Evolutionary conservation across 2,797 vertebrate species (phyloP).

Genomic region (Sebastes goodei): DNA sequence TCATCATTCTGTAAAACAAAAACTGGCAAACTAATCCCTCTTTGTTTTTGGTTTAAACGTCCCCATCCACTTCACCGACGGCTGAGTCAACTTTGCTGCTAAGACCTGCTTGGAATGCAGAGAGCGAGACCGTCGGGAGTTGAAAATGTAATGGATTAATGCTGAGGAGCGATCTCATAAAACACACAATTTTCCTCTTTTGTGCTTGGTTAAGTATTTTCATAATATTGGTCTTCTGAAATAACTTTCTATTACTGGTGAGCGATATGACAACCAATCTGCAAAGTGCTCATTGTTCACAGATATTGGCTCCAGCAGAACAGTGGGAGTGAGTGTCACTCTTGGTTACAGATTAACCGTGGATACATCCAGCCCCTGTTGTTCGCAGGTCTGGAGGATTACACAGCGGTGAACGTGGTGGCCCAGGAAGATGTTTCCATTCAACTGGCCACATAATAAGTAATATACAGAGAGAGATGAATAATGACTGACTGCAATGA

Average conservation of each 20-base stretch:
- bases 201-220: conserved; percentile 36
- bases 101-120: conserved; percentile 24
- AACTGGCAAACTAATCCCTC: conserved; percentile 22
- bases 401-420: conserved; percentile 32
- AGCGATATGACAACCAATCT: conserved; percentile 26
- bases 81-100: conserved; percentile 36
- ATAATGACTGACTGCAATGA: background rate
- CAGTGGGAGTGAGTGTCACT: conserved; percentile 14
- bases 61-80: background rate
- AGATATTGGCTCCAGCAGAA: conserved; percentile 16
- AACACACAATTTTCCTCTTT: conserved; percentile 22
- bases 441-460: conserved; percentile 12
- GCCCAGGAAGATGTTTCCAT: conserved; percentile 26
- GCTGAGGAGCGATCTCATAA: background rate
- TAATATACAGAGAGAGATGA: background rate
- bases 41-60: conserved; percentile 24
- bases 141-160: conserved; percentile 28
- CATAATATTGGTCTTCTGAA: conserved; percentile 21
- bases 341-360: conserved; percentile 53
- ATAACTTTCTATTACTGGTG: conserved; percentile 29
- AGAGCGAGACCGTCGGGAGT: background rate
- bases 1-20: conserved; percentile 19
- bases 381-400: conserved; percentile 48
- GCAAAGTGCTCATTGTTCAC: conserved; percentile 23
- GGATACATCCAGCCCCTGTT: conserved; percentile 15